Evolutionary conservation across 2,113 vertebrate genomes (phyloP).

Genomic region (Apaloderma vittatum): DNA sequence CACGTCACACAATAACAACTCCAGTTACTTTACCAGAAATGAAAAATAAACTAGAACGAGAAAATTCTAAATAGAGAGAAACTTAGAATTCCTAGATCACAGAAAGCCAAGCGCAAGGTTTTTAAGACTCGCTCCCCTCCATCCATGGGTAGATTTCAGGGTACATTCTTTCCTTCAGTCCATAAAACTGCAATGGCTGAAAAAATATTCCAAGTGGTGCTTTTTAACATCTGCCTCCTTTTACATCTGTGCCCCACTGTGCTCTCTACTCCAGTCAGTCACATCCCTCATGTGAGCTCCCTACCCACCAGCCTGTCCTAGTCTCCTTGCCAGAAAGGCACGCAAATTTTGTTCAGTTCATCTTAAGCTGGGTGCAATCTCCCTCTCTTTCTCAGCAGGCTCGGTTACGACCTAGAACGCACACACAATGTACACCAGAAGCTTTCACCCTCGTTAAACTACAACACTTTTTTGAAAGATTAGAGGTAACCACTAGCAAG

Average conservation of each 20-base stretch:
- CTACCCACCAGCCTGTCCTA: background rate
- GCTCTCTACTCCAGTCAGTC: background rate
- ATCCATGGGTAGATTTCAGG: background rate
- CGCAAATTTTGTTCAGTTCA: background rate
- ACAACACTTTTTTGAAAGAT: background rate
- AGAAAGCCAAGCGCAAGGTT: background rate
- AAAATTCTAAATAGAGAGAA: background rate
- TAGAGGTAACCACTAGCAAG: background rate
- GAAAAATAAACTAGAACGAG: background rate
- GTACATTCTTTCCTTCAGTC: background rate
- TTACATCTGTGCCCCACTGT: background rate
- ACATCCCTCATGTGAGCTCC: background rate
- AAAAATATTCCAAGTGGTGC: background rate
- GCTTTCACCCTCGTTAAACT: background rate
- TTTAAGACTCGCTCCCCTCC: background rate
- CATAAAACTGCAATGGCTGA: background rate
- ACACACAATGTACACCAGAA: fast-evolving
- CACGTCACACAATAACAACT: background rate
- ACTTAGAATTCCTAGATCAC: background rate
- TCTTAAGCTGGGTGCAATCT: background rate
- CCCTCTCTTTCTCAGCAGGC: background rate
- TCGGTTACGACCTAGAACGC: background rate
- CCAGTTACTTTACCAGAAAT: background rate
- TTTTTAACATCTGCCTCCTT: background rate
- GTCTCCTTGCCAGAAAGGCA: background rate